Conservation (phyloP, 2,797 vertebrate species). For the Enteromius treurensis region DNA sequence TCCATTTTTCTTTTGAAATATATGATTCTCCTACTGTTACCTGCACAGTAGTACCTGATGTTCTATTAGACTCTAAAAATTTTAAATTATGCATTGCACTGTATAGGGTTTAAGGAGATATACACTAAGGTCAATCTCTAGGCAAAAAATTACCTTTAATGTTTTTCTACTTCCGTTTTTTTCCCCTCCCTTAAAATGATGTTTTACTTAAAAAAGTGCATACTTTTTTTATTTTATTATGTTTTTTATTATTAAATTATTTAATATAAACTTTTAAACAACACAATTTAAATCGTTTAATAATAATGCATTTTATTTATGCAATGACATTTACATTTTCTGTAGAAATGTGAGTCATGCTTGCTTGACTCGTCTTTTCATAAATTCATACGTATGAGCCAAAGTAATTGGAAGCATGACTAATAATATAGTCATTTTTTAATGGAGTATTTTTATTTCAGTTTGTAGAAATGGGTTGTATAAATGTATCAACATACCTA, state of each 20-base stretch:
- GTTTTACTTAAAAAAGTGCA: not conserved
- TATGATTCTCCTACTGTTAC: slow-evolving; percentile 10
- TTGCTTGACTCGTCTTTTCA: not conserved
- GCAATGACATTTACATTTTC: not conserved
- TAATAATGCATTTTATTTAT: not conserved
- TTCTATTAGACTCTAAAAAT: slow-evolving; percentile 16
- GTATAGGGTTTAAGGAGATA: not conserved
- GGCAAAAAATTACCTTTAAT: not conserved
- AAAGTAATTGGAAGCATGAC: not conserved
- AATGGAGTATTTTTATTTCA: not conserved
- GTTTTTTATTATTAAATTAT: not conserved
- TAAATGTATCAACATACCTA: not conserved
- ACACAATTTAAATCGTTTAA: not conserved
- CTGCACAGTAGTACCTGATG: not conserved
- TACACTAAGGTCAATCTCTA: not conserved
- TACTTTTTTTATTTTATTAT: not conserved
- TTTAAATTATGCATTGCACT: not conserved
- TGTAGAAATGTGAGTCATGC: not conserved
- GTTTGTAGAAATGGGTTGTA: not conserved
- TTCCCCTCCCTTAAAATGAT: not conserved
- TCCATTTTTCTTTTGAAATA: slow-evolving; percentile 17
- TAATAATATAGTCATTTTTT: not conserved
- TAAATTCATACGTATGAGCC: not conserved
- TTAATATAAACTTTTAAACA: not conserved
- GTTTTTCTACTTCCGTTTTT: not conserved